Evolutionary conservation across 2,888 invertebrate genomes (phyloP).

Genomic region (Pycnomerus fuliginosus): DNA sequence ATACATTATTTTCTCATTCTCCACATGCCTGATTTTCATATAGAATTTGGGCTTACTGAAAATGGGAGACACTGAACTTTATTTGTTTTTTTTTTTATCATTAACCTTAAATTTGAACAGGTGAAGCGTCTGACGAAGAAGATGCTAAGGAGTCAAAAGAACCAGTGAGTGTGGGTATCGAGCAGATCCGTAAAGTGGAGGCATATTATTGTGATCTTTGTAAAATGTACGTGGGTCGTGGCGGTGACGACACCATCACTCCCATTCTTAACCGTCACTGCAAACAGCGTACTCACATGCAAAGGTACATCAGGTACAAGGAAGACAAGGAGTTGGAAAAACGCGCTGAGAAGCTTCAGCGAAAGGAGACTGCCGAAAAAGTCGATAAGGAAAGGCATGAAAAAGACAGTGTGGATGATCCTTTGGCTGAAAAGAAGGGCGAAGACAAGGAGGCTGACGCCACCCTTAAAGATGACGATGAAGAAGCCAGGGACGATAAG

Average conservation of each 20-base stretch:
- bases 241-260: slow-evolving; percentile 48
- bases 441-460: background rate
- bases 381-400: slow-evolving; percentile 53
- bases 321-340: slow-evolving; percentile 73
- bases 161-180: slow-evolving; percentile 72
- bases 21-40: slow-evolving; percentile 13
- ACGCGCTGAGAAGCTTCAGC: slow-evolving; percentile 69
- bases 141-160: slow-evolving; percentile 56
- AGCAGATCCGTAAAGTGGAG: slow-evolving; percentile 75
- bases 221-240: slow-evolving; percentile 69
- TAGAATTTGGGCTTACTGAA: slow-evolving; percentile 26
- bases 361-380: slow-evolving; percentile 57
- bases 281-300: slow-evolving; percentile 71
- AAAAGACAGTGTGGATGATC: slow-evolving; percentile 35
- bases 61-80: slow-evolving; percentile 29
- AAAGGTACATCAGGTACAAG: slow-evolving; percentile 74
- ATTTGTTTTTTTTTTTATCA: slow-evolving; percentile 9
- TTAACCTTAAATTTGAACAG: slow-evolving; percentile 5
- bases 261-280: slow-evolving; percentile 60
- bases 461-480: slow-evolving; percentile 37
- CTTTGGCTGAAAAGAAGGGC: slow-evolving; percentile 6
- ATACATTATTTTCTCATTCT: slow-evolving; percentile 29
- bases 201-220: slow-evolving; percentile 81
- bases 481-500: slow-evolving; percentile 65
- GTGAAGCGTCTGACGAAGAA: slow-evolving; percentile 40